Percentiles rank a stretch among this genome's conserved stretches.
phyloP scores from a whole-genome alignment of 2,888 invertebrate genomes.

The Apodemia mormo region DNA sequence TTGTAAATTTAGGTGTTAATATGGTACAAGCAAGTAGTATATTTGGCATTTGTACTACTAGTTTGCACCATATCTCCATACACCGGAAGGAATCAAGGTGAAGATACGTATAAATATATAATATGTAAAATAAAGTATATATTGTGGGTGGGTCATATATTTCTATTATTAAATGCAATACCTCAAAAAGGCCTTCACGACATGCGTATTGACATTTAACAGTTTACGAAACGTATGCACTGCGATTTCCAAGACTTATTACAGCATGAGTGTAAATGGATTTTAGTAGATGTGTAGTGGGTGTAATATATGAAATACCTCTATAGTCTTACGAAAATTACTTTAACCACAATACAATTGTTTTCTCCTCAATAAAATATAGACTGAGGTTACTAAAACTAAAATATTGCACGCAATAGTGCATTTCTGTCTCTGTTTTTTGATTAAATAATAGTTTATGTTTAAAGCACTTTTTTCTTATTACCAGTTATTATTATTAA shows the following conservation, averaged over 20 bases:
- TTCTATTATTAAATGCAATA: conserved; percentile 16
- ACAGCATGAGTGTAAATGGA: conserved; percentile 45
- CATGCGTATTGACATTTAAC: conserved; percentile 64
- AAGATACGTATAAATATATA: background rate
- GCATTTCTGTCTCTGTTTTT: too few relatives aligned
- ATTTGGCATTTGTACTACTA: too few relatives aligned
- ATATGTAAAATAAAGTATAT: background rate
- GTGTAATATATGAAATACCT: background rate
- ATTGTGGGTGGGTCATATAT: background rate
- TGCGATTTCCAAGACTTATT: conserved; percentile 51
- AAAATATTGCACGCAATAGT: too few relatives aligned
- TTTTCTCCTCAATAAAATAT: background rate
- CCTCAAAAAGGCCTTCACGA: conserved; percentile 35
- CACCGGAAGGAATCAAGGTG: background rate
- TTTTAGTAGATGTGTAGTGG: conserved; percentile 33
- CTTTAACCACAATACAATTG: background rate
- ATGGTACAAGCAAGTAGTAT: too few relatives aligned
- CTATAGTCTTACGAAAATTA: background rate
- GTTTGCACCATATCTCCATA: too few relatives aligned
- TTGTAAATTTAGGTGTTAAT: too few relatives aligned
- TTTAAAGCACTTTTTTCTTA: background rate
- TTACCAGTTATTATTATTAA: too few relatives aligned
- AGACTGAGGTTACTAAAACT: background rate
- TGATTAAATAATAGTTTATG: background rate
- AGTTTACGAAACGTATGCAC: conserved; percentile 60